Percentiles rank a stretch among this genome's conserved stretches.
These are phyloP conservation scores for Hydriomena furcata DNA, from an alignment of 2,888 invertebrate genomes.

Conservation along the genomic window DNA sequence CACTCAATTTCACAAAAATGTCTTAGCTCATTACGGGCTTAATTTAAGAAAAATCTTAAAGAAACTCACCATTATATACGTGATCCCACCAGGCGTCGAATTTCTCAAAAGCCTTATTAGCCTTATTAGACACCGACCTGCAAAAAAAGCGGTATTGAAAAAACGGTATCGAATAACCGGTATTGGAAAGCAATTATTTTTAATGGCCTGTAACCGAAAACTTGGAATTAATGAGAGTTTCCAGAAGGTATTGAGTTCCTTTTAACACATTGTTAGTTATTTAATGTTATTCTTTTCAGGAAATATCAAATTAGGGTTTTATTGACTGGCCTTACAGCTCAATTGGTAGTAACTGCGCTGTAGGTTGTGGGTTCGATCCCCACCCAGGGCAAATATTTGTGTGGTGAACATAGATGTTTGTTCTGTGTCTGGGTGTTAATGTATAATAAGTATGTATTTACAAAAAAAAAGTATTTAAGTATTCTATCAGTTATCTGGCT, in stretches of 20 bases:
- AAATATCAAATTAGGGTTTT: background rate
- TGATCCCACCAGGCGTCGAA: conserved; percentile 33
- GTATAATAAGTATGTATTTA: no score
- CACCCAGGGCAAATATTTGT: no score
- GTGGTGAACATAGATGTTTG: no score
- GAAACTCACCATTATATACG: conserved; percentile 34
- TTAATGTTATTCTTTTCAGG: conserved; percentile 5
- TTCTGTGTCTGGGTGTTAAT: no score
- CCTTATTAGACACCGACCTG: conserved; percentile 46
- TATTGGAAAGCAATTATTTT: conserved; percentile 57
- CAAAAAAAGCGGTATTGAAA: conserved; percentile 40
- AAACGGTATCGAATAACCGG: conserved; percentile 15
- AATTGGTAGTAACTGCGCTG: no score
- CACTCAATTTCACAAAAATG: no score
- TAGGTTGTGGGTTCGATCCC: no score
- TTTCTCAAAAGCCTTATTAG: conserved; percentile 30
- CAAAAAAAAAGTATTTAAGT: no score
- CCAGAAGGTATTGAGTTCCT: conserved; percentile 22
- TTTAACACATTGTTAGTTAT: conserved; percentile 22
- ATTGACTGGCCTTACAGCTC: no score
- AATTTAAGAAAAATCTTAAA: background rate
- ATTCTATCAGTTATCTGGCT: no score
- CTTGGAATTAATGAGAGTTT: conserved; percentile 28
- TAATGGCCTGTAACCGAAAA: conserved; percentile 54
- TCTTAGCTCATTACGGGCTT: no score